Evolutionary conservation across 2,797 vertebrate species (phyloP).

Genomic region (Ceyx erithaca): DNA sequence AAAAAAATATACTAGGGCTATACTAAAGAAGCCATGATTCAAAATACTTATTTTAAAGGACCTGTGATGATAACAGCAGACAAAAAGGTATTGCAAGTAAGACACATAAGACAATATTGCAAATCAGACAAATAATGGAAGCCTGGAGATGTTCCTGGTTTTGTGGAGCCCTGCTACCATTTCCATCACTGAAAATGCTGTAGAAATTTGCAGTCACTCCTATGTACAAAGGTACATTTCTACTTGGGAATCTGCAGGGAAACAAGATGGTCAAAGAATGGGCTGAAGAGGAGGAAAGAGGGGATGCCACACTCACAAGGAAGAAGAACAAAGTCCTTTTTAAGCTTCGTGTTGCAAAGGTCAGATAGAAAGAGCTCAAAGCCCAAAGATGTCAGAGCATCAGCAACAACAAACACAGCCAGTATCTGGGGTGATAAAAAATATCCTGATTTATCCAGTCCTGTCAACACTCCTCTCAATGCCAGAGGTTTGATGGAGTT

Average conservation of each 20-base stretch:
- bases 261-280: neutral
- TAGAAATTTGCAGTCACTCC: neutral
- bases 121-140: neutral
- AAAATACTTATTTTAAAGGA: neutral
- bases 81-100: neutral
- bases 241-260: neutral
- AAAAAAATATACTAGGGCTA: neutral
- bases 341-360: neutral
- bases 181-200: neutral
- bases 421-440: conserved; percentile 2
- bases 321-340: neutral
- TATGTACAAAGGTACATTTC: neutral
- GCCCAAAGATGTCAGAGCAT: neutral
- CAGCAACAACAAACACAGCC: conserved; percentile 1
- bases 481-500: neutral
- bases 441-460: neutral
- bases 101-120: neutral
- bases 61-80: neutral
- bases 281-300: neutral
- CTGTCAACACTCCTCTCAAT: neutral
- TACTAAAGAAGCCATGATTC: neutral
- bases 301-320: accelerated
- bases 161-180: neutral
- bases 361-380: neutral
- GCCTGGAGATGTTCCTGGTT: neutral